A percentile compares a stretch with the other conserved stretches of the same genome.
Evolutionary conservation across 2,797 vertebrate genomes (phyloP).

Genomic region (Luscinia megarhynchos): DNA sequence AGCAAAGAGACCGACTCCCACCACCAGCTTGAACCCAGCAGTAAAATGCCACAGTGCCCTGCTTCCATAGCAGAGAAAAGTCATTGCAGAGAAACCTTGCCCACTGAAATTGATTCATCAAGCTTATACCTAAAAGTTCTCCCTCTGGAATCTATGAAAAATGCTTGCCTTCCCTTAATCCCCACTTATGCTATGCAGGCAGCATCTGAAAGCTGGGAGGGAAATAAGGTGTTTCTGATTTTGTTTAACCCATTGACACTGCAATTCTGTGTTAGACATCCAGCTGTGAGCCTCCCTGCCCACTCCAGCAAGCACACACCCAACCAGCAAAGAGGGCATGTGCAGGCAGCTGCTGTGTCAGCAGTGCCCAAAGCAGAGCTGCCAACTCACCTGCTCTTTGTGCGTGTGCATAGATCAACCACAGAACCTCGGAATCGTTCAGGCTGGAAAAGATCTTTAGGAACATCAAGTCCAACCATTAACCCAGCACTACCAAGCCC

Average conservation of each 20-base stretch:
- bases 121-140: neutral
- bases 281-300: neutral
- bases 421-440: fast-evolving
- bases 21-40: neutral
- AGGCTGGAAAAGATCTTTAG: neutral
- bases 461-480: neutral
- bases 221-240: neutral
- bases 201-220: neutral
- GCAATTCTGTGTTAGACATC: neutral
- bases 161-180: neutral
- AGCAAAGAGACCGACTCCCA: neutral
- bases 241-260: fast-evolving
- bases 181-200: neutral
- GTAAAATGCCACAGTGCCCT: neutral
- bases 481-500: neutral
- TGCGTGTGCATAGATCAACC: neutral
- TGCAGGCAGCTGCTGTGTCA: neutral
- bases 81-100: neutral
- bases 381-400: neutral
- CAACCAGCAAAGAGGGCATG: fast-evolving
- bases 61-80: neutral
- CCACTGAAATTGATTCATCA: neutral
- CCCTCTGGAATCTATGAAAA: neutral
- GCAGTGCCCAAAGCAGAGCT: neutral
- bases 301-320: neutral